Percentiles rank a stretch among this genome's conserved stretches.
Conservation (phyloP, 2,113 vertebrate species). For the Alligator sinensis region DNA sequence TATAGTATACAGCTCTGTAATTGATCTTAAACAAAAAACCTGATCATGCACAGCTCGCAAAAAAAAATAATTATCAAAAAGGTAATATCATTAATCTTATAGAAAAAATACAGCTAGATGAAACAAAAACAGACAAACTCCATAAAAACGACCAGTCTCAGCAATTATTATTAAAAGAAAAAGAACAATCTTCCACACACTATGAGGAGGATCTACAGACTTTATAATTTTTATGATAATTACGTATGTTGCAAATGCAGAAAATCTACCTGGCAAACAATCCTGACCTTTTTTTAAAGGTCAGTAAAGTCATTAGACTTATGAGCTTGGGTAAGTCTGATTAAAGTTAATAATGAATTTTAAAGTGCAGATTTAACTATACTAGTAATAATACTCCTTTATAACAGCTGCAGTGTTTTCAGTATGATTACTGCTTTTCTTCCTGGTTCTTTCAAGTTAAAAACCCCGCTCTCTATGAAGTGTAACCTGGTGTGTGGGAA, state of each 20-base stretch:
- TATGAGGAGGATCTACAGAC: not conserved
- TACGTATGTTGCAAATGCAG: slow-evolving; percentile 32
- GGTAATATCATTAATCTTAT: not conserved
- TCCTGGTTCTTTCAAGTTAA: not conserved
- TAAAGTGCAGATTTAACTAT: slow-evolving; percentile 1
- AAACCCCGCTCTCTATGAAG: not conserved
- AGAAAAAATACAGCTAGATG: not conserved
- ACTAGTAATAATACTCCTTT: slow-evolving; percentile 16
- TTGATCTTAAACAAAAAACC: not conserved
- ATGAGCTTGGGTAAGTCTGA: slow-evolving; percentile 20
- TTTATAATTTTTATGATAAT: slow-evolving; percentile 46
- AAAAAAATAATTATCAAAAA: not conserved
- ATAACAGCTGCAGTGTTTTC: not conserved
- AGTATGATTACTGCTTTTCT: not conserved
- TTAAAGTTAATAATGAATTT: slow-evolving; percentile 52
- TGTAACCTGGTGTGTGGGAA: not conserved
- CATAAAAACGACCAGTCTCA: not conserved
- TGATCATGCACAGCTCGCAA: not conserved
- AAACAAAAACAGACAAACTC: not conserved
- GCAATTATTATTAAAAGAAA: not conserved
- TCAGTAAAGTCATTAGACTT: slow-evolving; percentile 34
- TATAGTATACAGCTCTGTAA: not conserved
- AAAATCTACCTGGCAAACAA: slow-evolving; percentile 38
- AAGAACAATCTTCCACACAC: not conserved
- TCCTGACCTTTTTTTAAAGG: slow-evolving; percentile 57